Base-by-base conservation (phyloP, 1,140 invertebrate genomes). In the Sitobion miscanthi region DNA sequence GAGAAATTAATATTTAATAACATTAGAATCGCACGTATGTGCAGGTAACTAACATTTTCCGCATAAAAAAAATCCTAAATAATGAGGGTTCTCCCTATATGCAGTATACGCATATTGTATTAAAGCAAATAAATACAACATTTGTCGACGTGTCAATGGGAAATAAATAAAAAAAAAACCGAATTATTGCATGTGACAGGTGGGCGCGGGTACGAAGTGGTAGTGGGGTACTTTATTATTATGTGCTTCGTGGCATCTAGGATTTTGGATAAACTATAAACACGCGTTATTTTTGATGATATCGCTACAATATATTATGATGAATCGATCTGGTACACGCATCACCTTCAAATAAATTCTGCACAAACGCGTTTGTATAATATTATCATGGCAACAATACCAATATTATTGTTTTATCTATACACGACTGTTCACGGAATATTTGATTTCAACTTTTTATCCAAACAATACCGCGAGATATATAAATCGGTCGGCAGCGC, bases 301-400 rank as follows among this genome's bases (percentile, higher is more conserved):
- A 77, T 77, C 62, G 30, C 62, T n/a, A 17, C 62, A n/a, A 62
- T 62, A 30, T 62, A n/a, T 17, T 35, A 77, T 77, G 62, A 77
- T 77, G 62, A 77, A 77, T 77, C n/a, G 62, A 77, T 77, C n/a
- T 77, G n/a, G 62, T 77, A 77, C 30, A 77, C 62, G n/a, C 62
- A n/a, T 77, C 14, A 77, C 62, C n/a, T 77, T 77, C 62, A 77
- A 77, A 77, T 77, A 77, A 77, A 77, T 77, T 77, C 62, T 77
- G 62, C 62, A n/a, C n/a, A 77, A 77, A 77, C n/a, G 30, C 62
- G 62, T 77, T 77, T 77, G n/a, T 77, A 77, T 21, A 52, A 52
- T 52, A 23, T 54, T 54, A 54, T 77, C 14, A n/a, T n/a, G 11
- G 14, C 62, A 35, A 77, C 14, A n/a, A 77, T n/a, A 77, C 62